Conservation (phyloP, 2,113 vertebrate genomes). For the Phodopus roborovskii region DNA sequence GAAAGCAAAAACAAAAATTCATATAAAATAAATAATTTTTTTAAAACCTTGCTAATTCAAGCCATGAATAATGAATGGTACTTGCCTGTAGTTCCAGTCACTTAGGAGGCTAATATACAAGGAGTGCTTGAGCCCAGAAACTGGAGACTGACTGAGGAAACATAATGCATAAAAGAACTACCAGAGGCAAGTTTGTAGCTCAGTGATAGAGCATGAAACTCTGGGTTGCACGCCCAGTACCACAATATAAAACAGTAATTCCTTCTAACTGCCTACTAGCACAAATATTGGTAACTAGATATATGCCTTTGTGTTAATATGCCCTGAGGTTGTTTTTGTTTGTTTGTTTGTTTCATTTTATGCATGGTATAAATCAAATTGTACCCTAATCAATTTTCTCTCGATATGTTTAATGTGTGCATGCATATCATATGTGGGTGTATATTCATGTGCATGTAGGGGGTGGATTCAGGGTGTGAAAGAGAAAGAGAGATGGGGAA, state of each 20-base stretch:
- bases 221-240: background rate
- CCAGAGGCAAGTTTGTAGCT: background rate
- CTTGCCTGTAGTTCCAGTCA: background rate
- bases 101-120: background rate
- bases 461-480: background rate
- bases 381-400: background rate
- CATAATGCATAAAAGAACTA: background rate
- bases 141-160: background rate
- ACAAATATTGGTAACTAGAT: background rate
- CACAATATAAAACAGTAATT: background rate
- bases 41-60: background rate
- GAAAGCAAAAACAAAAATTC: background rate
- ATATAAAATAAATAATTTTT: background rate
- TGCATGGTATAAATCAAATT: background rate
- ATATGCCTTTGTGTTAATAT: background rate
- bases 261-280: background rate
- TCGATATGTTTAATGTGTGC: background rate
- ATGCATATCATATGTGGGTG: background rate
- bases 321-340: background rate
- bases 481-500: background rate
- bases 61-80: background rate
- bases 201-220: background rate
- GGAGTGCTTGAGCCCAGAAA: background rate
- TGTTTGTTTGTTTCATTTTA: background rate
- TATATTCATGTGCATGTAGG: background rate